These are phyloP conservation scores for Pangasius djambal DNA, from an alignment of 2,797 vertebrate species.

Conservation along the genomic window DNA sequence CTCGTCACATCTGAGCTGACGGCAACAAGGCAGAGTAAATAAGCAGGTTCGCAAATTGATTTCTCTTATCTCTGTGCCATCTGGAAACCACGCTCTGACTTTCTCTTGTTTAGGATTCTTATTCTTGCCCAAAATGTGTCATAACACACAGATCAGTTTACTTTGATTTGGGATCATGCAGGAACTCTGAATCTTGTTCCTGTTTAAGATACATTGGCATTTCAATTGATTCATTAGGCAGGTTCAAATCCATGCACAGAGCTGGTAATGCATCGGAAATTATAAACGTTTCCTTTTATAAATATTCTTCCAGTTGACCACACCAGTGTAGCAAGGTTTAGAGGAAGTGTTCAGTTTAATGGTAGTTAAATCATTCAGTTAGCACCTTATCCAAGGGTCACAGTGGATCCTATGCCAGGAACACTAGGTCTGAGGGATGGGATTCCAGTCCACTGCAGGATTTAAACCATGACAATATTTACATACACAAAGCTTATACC, in stretches of 20 bases:
- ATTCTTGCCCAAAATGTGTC: neutral
- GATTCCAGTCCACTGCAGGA: neutral
- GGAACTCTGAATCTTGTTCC: neutral
- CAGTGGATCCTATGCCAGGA: neutral
- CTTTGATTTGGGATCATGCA: neutral
- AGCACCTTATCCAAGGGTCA: neutral
- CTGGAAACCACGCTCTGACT: slow-evolving; percentile 1
- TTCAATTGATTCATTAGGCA: neutral
- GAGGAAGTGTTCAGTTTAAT: neutral
- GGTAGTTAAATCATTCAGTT: neutral
- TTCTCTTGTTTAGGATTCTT: neutral
- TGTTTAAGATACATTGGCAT: neutral
- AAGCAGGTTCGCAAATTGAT: neutral
- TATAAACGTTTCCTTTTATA: neutral
- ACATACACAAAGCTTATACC: neutral
- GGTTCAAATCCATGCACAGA: neutral
- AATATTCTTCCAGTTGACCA: neutral
- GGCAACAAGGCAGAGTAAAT: slow-evolving; percentile 44
- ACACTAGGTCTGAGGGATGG: neutral
- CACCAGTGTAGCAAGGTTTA: neutral
- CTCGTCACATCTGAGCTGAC: slow-evolving; percentile 45
- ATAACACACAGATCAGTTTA: neutral
- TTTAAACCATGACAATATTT: neutral
- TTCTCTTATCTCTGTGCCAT: neutral
- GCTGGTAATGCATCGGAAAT: neutral